Evolutionary conservation across 2,797 vertebrate species (phyloP).

Genomic region (Halcyon badia): DNA sequence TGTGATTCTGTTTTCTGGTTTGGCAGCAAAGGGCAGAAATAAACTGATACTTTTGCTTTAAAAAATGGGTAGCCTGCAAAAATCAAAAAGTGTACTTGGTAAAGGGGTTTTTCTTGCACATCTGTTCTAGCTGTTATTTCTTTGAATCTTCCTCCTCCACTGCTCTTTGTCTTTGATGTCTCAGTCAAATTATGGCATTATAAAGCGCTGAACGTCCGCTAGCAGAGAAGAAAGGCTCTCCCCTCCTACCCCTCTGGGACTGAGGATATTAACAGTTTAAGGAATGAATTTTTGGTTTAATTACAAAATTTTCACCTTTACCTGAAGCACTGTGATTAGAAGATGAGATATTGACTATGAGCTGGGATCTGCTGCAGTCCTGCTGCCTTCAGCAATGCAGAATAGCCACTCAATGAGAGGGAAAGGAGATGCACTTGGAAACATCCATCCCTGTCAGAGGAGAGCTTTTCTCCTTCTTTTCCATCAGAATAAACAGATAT

Average conservation of each 20-base stretch:
- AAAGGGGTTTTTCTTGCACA: neutral
- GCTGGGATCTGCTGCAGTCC: neutral
- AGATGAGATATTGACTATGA: conserved; percentile 13
- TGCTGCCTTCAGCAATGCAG: neutral
- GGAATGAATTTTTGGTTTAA: neutral
- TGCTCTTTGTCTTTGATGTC: neutral
- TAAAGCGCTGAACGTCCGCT: rapidly evolving
- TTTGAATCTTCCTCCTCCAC: neutral
- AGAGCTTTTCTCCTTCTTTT: neutral
- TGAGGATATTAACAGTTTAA: neutral
- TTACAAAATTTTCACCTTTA: conserved; percentile 30
- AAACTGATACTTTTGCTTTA: neutral
- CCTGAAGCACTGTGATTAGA: conserved; percentile 33
- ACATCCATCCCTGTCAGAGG: neutral
- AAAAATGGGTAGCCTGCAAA: neutral
- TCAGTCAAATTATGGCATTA: neutral
- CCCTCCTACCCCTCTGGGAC: neutral
- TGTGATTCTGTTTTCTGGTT: conserved; percentile 2
- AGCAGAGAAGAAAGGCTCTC: neutral
- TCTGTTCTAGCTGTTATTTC: neutral
- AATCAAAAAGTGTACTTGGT: neutral
- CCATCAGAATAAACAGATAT: neutral
- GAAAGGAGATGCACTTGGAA: neutral
- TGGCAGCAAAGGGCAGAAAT: conserved; percentile 6
- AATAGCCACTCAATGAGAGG: neutral